Conservation (phyloP, 2,113 vertebrate species). For the Hydrochoerus hydrochaeris region DNA sequence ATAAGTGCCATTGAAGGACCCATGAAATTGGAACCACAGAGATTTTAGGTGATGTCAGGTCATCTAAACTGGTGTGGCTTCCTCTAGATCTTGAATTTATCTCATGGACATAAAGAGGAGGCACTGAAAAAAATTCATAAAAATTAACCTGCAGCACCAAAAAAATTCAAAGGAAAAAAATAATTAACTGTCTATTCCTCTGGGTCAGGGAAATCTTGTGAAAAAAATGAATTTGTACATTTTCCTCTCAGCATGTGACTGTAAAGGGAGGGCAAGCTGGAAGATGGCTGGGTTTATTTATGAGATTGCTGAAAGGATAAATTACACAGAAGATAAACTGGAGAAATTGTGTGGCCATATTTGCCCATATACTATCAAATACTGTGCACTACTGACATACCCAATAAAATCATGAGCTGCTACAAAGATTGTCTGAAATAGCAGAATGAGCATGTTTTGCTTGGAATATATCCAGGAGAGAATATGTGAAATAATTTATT, state of each 20-base stretch:
- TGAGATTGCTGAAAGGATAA: constrained; percentile 65
- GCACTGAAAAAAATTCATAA: constrained; percentile 13
- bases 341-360: constrained; percentile 57
- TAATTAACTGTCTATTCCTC: constrained; percentile 33
- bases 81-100: background rate
- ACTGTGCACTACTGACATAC: constrained; percentile 47
- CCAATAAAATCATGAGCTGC: constrained; percentile 66
- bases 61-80: background rate
- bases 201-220: background rate
- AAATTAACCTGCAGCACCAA: background rate
- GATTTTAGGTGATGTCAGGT: background rate
- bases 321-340: constrained; percentile 79
- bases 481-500: constrained; percentile 52
- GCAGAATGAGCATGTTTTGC: constrained; percentile 19
- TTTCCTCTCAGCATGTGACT: constrained; percentile 30
- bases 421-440: constrained; percentile 58
- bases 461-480: constrained; percentile 40
- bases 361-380: constrained; percentile 60
- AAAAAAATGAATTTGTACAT: constrained; percentile 24
- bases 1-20: background rate
- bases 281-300: constrained; percentile 59
- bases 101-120: background rate
- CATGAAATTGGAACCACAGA: background rate
- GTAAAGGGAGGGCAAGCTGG: constrained; percentile 8
- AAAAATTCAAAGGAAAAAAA: background rate